Base-by-base conservation (phyloP, 2,888 invertebrate species). In the Galerucella calmariensis region DNA sequence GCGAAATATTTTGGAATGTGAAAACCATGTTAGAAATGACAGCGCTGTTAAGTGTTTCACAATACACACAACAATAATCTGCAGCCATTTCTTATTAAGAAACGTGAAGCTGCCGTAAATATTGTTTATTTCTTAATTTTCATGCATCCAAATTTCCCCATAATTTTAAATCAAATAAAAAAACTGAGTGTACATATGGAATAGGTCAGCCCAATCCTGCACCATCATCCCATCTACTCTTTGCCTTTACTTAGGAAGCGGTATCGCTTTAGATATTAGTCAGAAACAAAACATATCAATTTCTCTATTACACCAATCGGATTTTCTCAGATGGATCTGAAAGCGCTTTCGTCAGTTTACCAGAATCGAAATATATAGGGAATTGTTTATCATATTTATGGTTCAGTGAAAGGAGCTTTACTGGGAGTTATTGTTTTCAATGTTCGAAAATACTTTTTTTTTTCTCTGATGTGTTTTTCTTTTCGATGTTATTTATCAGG, bases 261-360 rank as follows among this genome's bases (percentile, higher is more conserved):
- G 62, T 41, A 62, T 67, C n/a, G 27, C 16, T 72, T 62, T 65
- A 65, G 41, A 72, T 72, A 68, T 69, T 69, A 75, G 63, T 35
- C 62, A 27, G 20, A 70, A 75, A 72, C 75, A 68, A 72, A 75
- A 75, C 69, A 72, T 62, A 75, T 75, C 69, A 72, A 72, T 75
- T 72, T 72, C 66, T 63, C 72, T 67, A 75, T 75, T 75, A 72
- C 59, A 69, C 48, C 72, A 72, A 75, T 75, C 66, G 65, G 75
- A 75, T 75, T 75, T 75, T 56, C 59, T 46, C 11, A 59, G 69
- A 72, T 65, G 72, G 72, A 69, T 59, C 58, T 46, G 41, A 48
- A 72, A 75, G 59, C 72, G 69, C 59, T 71, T 72, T 75, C 56
- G 68, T 41, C 66, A 72, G 65, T 74, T 75, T 63, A 65, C 51